Evolutionary conservation across 2,113 vertebrate species (phyloP).

Genomic region (Myanophis thanlyinensis): DNA sequence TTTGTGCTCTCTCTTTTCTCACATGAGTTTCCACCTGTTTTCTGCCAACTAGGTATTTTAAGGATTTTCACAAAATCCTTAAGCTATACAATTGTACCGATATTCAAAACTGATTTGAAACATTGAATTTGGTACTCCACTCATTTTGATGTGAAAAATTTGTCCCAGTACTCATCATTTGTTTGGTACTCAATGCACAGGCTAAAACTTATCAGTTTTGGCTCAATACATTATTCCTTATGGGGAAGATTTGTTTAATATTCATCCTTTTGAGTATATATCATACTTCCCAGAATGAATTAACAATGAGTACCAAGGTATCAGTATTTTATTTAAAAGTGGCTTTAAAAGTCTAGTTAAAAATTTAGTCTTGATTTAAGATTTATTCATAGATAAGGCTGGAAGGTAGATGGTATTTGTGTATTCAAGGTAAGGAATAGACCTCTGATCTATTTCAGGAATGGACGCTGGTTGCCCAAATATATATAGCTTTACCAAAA

Average conservation of each 20-base stretch:
- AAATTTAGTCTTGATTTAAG: neutral
- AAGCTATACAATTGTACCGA: neutral
- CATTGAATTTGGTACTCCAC: neutral
- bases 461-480: neutral
- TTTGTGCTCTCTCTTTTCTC: neutral
- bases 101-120: neutral
- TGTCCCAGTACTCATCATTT: neutral
- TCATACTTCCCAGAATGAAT: neutral
- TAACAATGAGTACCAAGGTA: neutral
- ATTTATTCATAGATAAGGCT: neutral
- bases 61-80: neutral
- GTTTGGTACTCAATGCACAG: neutral
- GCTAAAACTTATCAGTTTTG: neutral
- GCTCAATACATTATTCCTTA: neutral
- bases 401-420: neutral
- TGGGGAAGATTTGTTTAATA: neutral
- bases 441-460: neutral
- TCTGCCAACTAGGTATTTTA: neutral
- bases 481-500: neutral
- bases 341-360: neutral
- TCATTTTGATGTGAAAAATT: neutral
- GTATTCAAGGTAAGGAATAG: neutral
- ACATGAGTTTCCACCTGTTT: neutral
- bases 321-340: neutral
- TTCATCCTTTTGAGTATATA: neutral